Evolutionary conservation across 1,140 invertebrate genomes (phyloP).

Genomic region (Dendroctonus ponderosae): DNA sequence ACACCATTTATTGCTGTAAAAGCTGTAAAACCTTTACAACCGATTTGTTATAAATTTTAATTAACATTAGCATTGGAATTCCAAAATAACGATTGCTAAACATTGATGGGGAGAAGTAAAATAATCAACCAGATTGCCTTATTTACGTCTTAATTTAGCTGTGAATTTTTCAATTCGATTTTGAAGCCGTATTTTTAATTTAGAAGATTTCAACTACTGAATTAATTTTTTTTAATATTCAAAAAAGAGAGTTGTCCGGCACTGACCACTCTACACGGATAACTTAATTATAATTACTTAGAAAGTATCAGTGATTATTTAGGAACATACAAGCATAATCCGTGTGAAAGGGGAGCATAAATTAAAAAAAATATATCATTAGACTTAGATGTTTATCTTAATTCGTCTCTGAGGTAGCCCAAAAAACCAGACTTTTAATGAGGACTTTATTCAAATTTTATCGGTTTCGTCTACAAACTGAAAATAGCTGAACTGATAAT

Average conservation of each 20-base stretch:
- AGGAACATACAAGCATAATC: background rate
- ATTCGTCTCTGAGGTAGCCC: slow-evolving; percentile 3
- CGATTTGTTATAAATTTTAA: background rate
- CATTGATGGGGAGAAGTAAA: too few relatives aligned
- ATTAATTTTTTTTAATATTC: too few relatives aligned
- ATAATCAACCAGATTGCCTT: too few relatives aligned
- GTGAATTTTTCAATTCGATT: too few relatives aligned
- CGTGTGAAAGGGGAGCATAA: slow-evolving; percentile 6
- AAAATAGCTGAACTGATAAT: background rate
- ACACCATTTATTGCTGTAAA: too few relatives aligned
- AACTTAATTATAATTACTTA: too few relatives aligned
- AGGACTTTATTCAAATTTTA: slow-evolving; percentile 10
- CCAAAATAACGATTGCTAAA: background rate
- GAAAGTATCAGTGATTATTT: background rate
- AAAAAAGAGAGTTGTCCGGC: too few relatives aligned
- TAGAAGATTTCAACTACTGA: too few relatives aligned
- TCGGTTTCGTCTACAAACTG: background rate
- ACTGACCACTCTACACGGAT: too few relatives aligned
- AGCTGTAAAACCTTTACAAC: too few relatives aligned
- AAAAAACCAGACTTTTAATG: background rate
- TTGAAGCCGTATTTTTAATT: too few relatives aligned
- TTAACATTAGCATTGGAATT: background rate
- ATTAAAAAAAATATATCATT: slow-evolving; percentile 3
- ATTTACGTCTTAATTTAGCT: too few relatives aligned
- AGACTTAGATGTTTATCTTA: background rate